phyloP scores from a whole-genome alignment of 2,888 invertebrate species.

The Orthosia cruda region DNA sequence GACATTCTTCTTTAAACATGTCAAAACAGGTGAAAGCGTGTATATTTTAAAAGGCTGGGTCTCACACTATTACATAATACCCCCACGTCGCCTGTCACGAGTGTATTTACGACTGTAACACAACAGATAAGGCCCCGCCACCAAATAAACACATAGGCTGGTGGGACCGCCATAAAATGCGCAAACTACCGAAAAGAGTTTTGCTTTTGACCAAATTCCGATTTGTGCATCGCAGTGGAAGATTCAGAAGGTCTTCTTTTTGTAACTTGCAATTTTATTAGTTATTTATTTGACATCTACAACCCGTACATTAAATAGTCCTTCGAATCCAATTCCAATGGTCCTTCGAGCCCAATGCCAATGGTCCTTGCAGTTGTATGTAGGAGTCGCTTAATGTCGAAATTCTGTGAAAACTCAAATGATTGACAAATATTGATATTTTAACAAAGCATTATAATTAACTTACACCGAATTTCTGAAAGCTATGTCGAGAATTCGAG shows the following conservation, averaged over 20 bases:
- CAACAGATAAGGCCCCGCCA: conserved; percentile 39
- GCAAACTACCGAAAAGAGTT: conserved; percentile 54
- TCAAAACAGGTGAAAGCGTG: conserved; percentile 33
- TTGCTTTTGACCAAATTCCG: conserved; percentile 32
- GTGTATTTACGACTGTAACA: conserved; percentile 50
- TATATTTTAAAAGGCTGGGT: conserved; percentile 19
- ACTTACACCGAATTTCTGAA: not conserved
- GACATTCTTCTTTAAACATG: conserved; percentile 2
- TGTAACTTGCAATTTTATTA: not conserved
- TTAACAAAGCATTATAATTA: not conserved
- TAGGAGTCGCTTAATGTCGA: too few relatives aligned
- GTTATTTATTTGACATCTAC: too few relatives aligned
- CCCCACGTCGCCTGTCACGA: conserved; percentile 52
- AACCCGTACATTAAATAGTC: too few relatives aligned
- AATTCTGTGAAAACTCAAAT: not conserved
- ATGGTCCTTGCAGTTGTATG: too few relatives aligned
- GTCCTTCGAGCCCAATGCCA: too few relatives aligned
- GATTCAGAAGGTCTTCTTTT: conserved; percentile 30
- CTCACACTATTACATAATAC: conserved; percentile 35
- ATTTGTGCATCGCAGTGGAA: conserved; percentile 10
- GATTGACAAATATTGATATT: too few relatives aligned
- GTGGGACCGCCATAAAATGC: conserved; percentile 60
- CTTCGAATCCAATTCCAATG: too few relatives aligned
- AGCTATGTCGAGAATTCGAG: not conserved
- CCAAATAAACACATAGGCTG: conserved; percentile 47